phyloP scores from a whole-genome alignment of 2,888 invertebrate genomes.

The Andricus curvator region DNA sequence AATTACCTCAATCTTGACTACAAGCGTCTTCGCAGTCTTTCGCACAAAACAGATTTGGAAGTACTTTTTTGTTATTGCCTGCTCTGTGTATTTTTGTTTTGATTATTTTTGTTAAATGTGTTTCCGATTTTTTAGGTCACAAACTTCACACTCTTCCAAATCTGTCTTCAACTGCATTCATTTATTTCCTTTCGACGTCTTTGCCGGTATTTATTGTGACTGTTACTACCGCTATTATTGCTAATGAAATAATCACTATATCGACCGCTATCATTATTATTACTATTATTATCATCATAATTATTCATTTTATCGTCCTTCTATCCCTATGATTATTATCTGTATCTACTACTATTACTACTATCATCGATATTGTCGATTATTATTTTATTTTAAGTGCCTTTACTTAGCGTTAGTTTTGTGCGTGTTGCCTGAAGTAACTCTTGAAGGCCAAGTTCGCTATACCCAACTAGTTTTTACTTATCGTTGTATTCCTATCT shows the following conservation, averaged over 20 bases:
- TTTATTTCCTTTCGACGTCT: slow-evolving; percentile 30
- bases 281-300: slow-evolving; percentile 14
- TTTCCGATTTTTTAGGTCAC: background rate
- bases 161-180: slow-evolving; percentile 19
- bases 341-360: slow-evolving; percentile 50
- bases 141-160: slow-evolving; percentile 22
- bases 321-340: slow-evolving; percentile 44
- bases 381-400: slow-evolving; percentile 40
- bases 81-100: background rate
- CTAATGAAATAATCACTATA: slow-evolving; percentile 41
- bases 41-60: slow-evolving; percentile 38
- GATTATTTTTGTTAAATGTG: background rate
- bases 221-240: slow-evolving; percentile 43
- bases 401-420: slow-evolving; percentile 34
- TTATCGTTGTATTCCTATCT: slow-evolving; percentile 38
- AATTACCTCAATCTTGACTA: slow-evolving; percentile 17
- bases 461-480: slow-evolving; percentile 30
- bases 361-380: slow-evolving; percentile 40
- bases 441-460: slow-evolving; percentile 30
- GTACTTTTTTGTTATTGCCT: background rate
- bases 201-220: slow-evolving; percentile 45
- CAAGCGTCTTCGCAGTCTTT: slow-evolving; percentile 12
- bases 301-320: slow-evolving; percentile 44
- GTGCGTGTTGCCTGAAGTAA: slow-evolving; percentile 24
- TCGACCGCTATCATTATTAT: slow-evolving; percentile 41